Evolutionary conservation across 2,888 invertebrate genomes (phyloP).

Genomic region (Melitaea athalia): DNA sequence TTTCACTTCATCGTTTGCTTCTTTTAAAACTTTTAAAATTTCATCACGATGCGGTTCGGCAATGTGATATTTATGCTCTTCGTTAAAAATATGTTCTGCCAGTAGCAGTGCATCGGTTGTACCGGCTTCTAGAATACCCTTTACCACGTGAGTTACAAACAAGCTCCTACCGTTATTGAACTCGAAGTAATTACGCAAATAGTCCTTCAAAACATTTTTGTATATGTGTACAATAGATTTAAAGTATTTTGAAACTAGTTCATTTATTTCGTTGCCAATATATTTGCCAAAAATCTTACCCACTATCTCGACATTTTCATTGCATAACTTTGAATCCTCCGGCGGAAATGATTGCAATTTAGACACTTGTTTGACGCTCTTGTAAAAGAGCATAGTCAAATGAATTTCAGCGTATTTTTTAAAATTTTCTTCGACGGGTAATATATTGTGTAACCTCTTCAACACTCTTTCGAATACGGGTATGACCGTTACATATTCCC

Average conservation of each 20-base stretch:
- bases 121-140: constrained; percentile 39
- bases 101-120: constrained; percentile 38
- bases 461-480: constrained; percentile 52
- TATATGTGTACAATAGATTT: constrained; percentile 54
- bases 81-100: constrained; percentile 36
- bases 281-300: constrained; percentile 55
- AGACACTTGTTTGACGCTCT: constrained; percentile 51
- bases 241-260: constrained; percentile 51
- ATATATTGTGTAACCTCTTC: constrained; percentile 47
- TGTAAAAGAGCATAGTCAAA: constrained; percentile 58
- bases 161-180: constrained; percentile 23
- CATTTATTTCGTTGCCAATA: constrained; percentile 50
- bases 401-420: constrained; percentile 50
- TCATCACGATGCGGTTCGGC: constrained; percentile 25
- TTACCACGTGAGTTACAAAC: constrained; percentile 37
- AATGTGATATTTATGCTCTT: constrained; percentile 13
- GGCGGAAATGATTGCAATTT: constrained; percentile 51
- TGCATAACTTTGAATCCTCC: constrained; percentile 41
- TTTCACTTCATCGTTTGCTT: constrained; percentile 38
- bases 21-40: constrained; percentile 36
- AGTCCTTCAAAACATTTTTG: constrained; percentile 40
- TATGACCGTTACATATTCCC: constrained; percentile 49
- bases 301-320: constrained; percentile 50
- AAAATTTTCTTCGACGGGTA: constrained; percentile 55
- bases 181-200: constrained; percentile 41